These are phyloP conservation scores for Ischnus inquisitorius DNA, from an alignment of 2,888 invertebrate genomes.

Conservation along the genomic window DNA sequence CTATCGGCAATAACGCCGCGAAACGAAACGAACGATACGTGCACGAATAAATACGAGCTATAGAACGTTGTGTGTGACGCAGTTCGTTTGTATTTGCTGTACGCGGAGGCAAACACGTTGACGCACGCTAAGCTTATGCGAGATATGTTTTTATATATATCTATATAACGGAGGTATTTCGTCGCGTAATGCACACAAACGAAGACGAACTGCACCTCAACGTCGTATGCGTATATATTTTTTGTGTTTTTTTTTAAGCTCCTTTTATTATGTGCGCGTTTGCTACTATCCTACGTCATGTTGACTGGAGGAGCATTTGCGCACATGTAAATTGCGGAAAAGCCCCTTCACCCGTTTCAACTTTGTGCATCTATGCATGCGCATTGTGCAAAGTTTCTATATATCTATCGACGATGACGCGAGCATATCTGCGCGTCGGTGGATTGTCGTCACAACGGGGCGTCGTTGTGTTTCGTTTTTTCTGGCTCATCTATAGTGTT, in stretches of 20 bases:
- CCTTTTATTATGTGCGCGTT: background rate
- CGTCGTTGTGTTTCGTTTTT: background rate
- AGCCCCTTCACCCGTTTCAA: conserved; percentile 14
- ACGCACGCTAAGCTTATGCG: conserved; percentile 55
- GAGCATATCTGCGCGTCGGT: background rate
- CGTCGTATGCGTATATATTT: conserved; percentile 4
- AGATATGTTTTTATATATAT: conserved; percentile 25
- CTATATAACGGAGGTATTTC: conserved; percentile 15
- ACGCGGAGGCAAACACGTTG: conserved; percentile 40
- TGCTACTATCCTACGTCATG: background rate
- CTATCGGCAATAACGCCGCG: conserved; percentile 40
- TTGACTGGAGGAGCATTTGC: conserved; percentile 31
- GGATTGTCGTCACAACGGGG: background rate
- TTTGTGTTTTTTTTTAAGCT: conserved; percentile 9
- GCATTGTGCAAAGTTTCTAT: background rate
- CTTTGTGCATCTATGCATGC: background rate
- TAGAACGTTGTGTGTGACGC: conserved; percentile 13
- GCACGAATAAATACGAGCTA: background rate
- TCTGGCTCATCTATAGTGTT: background rate
- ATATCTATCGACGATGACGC: background rate
- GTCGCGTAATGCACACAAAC: background rate
- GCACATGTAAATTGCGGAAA: conserved; percentile 54
- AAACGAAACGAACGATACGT: conserved; percentile 35
- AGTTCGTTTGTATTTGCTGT: conserved; percentile 30
- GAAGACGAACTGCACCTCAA: conserved; percentile 1